These are phyloP conservation scores for Mesaphorura yosii DNA, from an alignment of 1,140 invertebrate species.

Conservation along the genomic window DNA sequence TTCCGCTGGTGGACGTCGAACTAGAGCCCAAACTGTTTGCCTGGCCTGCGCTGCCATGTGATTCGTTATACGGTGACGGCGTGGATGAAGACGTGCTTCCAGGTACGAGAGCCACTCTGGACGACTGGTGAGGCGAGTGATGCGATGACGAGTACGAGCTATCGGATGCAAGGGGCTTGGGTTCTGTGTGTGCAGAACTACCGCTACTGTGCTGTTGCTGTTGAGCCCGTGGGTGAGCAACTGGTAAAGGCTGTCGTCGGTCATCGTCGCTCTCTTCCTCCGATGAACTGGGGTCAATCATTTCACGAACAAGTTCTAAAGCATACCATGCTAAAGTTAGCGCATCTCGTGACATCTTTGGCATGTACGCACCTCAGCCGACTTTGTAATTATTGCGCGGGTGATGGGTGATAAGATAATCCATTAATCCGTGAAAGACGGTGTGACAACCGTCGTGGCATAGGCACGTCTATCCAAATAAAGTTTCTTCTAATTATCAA, in stretches of 20 bases:
- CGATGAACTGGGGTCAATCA: conserved; percentile 81
- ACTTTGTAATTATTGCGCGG: no score
- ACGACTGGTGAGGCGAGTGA: conserved; percentile 1
- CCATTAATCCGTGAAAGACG: no score
- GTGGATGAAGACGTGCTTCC: conserved; percentile 20
- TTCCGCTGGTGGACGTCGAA: conserved; percentile 8
- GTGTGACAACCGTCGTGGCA: no score
- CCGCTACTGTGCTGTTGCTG: conserved; percentile 20
- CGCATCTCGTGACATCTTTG: no score
- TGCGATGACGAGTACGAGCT: no score
- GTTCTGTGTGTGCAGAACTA: no score
- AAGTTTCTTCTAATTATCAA: no score
- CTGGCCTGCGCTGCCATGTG: conserved; percentile 3
- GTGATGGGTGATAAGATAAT: no score
- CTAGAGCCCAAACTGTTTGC: conserved; percentile 12
- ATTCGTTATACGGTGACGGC: no score
- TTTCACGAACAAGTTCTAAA: conserved; percentile 33
- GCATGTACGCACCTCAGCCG: no score
- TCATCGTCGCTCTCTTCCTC: conserved; percentile 79
- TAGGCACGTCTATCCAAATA: no score
- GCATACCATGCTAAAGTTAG: not conserved
- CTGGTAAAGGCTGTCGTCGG: conserved; percentile 32
- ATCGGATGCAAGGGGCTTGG: no score
- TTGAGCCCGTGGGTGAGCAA: conserved; percentile 33
- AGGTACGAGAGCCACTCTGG: conserved; percentile 13